Evolutionary conservation across 2,113 vertebrate species (phyloP).

Genomic region (Oryzias celebensis): DNA sequence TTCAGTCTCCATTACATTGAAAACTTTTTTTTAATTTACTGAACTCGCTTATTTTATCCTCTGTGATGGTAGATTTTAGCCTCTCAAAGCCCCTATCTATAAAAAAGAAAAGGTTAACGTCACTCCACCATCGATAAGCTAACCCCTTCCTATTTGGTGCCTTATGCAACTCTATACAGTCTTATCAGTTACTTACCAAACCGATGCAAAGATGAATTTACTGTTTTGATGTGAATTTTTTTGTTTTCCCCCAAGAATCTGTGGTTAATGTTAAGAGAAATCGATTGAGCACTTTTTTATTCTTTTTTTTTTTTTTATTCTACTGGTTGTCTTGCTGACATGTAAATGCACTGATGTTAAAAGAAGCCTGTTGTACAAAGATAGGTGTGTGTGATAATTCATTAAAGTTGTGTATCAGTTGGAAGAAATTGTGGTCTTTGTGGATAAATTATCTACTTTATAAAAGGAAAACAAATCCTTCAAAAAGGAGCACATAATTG

Average conservation of each 20-base stretch:
- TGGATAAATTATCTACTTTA: background rate
- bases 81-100: background rate
- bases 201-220: conserved; percentile 31
- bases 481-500: too few species aligned
- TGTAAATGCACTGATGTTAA: conserved; percentile 89
- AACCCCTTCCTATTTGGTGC: conserved; percentile 86
- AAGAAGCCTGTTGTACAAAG: conserved; percentile 69
- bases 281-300: conserved; percentile 7
- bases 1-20: background rate
- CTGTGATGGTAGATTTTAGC: background rate
- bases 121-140: conserved; percentile 77
- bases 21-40: background rate
- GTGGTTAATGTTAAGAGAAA: conserved; percentile 12
- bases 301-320: conserved; percentile 65
- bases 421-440: background rate
- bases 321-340: conserved; percentile 75
- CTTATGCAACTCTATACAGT: conserved; percentile 81
- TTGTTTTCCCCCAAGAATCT: conserved; percentile 7
- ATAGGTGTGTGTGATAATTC: conserved; percentile 78
- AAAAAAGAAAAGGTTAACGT: background rate
- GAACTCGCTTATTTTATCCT: background rate
- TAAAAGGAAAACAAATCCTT: too few species aligned
- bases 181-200: conserved; percentile 36
- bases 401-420: conserved; percentile 67
- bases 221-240: conserved; percentile 21